Base-by-base conservation (phyloP, 1,140 invertebrate species). In the Propsilocerus akamusi region DNA sequence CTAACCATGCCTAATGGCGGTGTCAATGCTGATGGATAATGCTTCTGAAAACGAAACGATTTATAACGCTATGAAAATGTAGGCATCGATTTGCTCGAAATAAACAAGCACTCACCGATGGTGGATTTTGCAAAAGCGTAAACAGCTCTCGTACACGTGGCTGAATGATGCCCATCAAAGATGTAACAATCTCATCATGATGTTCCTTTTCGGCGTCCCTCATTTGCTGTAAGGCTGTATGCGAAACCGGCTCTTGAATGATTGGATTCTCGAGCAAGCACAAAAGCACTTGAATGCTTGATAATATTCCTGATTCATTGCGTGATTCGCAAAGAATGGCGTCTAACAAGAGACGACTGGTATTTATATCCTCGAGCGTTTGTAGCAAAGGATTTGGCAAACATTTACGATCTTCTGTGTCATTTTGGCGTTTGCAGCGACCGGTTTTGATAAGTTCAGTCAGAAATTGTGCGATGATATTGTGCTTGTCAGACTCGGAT, bases 391-490 rank as follows among this genome's bases (percentile, higher is more conserved):
- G 62, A 57, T 62, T 61, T 14, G 56, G 61, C 54, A 63, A 61
- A 57, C 62, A 62, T 41, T 54, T 61, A 59, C 58, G 60, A 53
- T 61, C 70, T 59, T 83, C 77, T 47, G 67, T 67, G 28, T 68
- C 66, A 56, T 68, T 72, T 58, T 69, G 68, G 58, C 74, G 73
- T 60, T 74, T 75, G 54, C 86, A 79, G 58, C 84, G 68, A 32
- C 77, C 74, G 54, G 75, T 73, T 54, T 73, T 71, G 56, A 88
- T 75, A 60, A 88, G 79, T 74, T 90, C 85, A 74, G 78, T 83
- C 55, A 91, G 71, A 60, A 87, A 74, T 67, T 86, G 78, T 57
- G 85, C 74, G 61, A 82, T 81, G 72, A 89, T 89, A 57, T 73
- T 73, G 65, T 91, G 86, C 60, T 80, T 77, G 56, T 78, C 75